Evolutionary conservation across 2,113 vertebrate genomes (phyloP).

Genomic region (Pseudonaja textilis): DNA sequence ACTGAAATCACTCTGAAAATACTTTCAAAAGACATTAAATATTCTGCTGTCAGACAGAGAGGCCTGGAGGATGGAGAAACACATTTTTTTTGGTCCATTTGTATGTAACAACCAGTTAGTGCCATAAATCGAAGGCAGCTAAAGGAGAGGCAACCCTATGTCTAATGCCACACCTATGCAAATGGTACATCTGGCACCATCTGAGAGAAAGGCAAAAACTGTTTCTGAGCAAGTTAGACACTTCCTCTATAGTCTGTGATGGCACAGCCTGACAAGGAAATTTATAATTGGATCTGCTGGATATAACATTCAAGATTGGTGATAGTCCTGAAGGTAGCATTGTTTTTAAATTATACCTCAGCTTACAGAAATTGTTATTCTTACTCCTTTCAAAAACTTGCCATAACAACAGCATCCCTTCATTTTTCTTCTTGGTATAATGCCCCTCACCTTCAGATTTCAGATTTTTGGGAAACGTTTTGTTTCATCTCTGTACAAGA

Average conservation of each 20-base stretch:
- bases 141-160: slow-evolving; percentile 4
- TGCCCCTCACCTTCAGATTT: not conserved
- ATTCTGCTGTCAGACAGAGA: slow-evolving; percentile 8
- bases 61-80: not conserved
- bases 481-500: not conserved
- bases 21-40: not conserved
- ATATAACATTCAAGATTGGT: not conserved
- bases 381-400: not conserved
- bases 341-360: not conserved
- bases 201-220: slow-evolving; percentile 39
- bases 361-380: not conserved
- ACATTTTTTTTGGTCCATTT: slow-evolving; percentile 10
- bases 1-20: slow-evolving; percentile 1
- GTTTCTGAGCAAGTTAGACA: slow-evolving; percentile 33
- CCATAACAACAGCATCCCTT: not conserved
- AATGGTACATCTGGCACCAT: slow-evolving; percentile 45
- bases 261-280: slow-evolving; percentile 24
- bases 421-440: not conserved
- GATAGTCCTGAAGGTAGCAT: not conserved
- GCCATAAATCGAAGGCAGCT: slow-evolving; percentile 11
- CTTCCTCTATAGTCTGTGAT: slow-evolving; percentile 10
- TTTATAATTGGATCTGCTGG: not conserved
- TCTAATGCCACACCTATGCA: slow-evolving; percentile 5
- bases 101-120: slow-evolving; percentile 18
- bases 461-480: not conserved